Conservation (phyloP, 2,888 invertebrate species). For the Bedellia somnulentella region DNA sequence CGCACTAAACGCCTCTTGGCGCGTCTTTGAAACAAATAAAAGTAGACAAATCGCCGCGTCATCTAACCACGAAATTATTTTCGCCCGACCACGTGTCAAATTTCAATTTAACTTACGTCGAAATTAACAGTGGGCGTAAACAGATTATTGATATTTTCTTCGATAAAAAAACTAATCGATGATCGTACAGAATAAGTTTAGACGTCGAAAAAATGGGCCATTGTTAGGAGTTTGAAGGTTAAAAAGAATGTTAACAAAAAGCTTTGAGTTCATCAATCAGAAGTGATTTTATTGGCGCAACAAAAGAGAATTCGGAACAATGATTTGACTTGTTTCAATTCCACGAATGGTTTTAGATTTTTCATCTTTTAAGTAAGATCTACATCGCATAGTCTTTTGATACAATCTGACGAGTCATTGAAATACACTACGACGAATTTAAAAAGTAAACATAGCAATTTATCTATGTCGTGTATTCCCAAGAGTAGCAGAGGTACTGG, state of each 20-base stretch:
- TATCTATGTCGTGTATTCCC: too few relatives aligned
- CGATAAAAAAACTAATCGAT: constrained; percentile 60
- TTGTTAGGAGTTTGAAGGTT: constrained; percentile 36
- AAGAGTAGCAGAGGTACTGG: too few relatives aligned
- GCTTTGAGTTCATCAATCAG: constrained; percentile 50
- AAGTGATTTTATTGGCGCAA: constrained; percentile 44
- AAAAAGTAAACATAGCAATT: too few relatives aligned
- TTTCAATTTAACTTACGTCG: constrained; percentile 56
- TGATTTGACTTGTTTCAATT: constrained; percentile 34
- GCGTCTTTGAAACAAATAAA: constrained; percentile 57
- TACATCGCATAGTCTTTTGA: too few relatives aligned
- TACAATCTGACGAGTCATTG: too few relatives aligned
- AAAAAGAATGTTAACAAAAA: constrained; percentile 35
- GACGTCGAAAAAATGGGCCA: constrained; percentile 41
- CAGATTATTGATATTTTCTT: constrained; percentile 56
- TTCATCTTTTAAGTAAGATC: constrained; percentile 36
- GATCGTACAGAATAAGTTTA: constrained; percentile 39
- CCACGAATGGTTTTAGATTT: constrained; percentile 36
- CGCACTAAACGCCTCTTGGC: constrained; percentile 10
- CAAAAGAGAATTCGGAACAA: constrained; percentile 40
- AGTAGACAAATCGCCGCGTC: constrained; percentile 47
- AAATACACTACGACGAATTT: too few relatives aligned
- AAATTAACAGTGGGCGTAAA: constrained; percentile 60
- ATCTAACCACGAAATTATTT: constrained; percentile 54
- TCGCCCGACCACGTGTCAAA: constrained; percentile 58